phyloP scores from a whole-genome alignment of 1,140 invertebrate species.

The Apis dorsata region DNA sequence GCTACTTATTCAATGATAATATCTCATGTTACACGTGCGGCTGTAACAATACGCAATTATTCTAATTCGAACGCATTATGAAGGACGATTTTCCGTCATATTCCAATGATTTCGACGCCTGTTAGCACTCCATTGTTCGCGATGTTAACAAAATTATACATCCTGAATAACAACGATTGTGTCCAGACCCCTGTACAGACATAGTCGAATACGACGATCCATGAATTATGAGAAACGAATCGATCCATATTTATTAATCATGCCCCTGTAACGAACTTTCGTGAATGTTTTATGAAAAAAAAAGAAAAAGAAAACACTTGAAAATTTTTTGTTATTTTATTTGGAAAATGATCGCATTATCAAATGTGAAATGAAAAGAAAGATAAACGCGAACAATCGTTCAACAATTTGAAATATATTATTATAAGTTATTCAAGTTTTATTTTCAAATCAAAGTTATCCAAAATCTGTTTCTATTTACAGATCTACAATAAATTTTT shows the following conservation, averaged over 20 bases:
- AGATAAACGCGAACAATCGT: too few species aligned
- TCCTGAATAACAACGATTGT: constrained; percentile 43
- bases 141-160: constrained; percentile 38
- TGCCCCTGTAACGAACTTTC: neutral
- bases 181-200: neutral
- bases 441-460: too few species aligned
- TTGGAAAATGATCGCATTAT: too few species aligned
- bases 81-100: constrained; percentile 32
- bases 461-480: too few species aligned
- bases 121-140: constrained; percentile 38
- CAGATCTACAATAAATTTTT: neutral
- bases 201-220: neutral
- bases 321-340: neutral
- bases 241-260: constrained; percentile 12
- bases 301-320: neutral
- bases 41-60: constrained; percentile 42
- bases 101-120: constrained; percentile 34
- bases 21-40: neutral
- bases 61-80: constrained; percentile 35
- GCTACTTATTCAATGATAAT: neutral
- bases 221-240: neutral
- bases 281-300: too few species aligned
- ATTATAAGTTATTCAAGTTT: too few species aligned
- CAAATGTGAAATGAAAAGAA: too few species aligned
- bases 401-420: too few species aligned